A percentile compares a stretch with the other conserved stretches of the same genome.
These are phyloP conservation scores for Gryon sp. DNA, from an alignment of 1,140 invertebrate species.

Conservation along the genomic window DNA sequence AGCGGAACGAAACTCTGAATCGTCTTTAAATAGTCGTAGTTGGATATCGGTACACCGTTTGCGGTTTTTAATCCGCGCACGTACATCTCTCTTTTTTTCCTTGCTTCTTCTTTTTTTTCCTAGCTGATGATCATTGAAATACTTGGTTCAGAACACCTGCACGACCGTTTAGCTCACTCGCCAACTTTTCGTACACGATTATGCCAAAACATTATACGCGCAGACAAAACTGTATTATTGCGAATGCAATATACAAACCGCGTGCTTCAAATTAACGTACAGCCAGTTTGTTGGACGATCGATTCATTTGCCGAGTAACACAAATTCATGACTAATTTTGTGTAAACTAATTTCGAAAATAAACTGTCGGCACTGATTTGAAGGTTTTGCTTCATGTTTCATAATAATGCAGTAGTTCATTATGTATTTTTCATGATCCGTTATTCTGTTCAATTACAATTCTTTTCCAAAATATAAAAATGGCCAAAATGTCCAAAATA, in stretches of 20 bases:
- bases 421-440: no score
- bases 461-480: no score
- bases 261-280: constrained; percentile 2
- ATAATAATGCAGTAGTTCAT: no score
- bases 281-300: no score
- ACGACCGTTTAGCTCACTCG: constrained; percentile 14
- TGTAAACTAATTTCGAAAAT: no score
- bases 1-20: constrained; percentile 47
- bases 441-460: no score
- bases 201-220: neutral
- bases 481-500: no score
- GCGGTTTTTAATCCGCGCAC: constrained; percentile 55
- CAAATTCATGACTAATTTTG: no score
- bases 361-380: no score
- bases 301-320: no score
- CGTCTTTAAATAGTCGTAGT: constrained; percentile 54
- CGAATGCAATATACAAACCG: constrained; percentile 11
- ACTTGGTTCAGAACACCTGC: constrained; percentile 40
- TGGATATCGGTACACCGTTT: constrained; percentile 31
- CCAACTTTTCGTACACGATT: constrained; percentile 30
- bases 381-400: no score
- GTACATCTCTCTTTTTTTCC: constrained; percentile 46
- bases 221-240: constrained; percentile 22
- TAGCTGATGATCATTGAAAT: constrained; percentile 51
- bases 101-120: no score